These are phyloP conservation scores for Pteronotus mesoamericanus DNA, from an alignment of 2,797 vertebrate genomes.

Conservation along the genomic window DNA sequence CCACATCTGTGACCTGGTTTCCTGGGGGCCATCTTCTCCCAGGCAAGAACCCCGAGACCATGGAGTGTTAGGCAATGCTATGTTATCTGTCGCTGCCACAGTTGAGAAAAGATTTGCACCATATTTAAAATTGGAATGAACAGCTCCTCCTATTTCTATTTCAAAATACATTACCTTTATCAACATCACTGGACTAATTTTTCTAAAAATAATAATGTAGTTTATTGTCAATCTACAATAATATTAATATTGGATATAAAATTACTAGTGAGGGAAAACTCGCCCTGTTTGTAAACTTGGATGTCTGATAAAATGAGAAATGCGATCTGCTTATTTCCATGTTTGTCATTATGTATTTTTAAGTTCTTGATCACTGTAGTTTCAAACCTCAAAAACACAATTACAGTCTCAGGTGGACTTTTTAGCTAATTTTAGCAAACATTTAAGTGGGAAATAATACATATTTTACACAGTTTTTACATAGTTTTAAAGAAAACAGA, in stretches of 20 bases:
- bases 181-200: neutral
- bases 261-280: neutral
- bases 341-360: no score
- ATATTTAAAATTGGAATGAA: neutral
- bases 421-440: no score
- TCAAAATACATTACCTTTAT: neutral
- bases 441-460: no score
- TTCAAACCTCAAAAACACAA: no score
- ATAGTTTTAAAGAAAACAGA: no score
- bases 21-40: no score
- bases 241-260: neutral
- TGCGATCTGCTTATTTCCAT: neutral
- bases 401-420: no score
- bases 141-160: neutral
- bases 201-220: neutral
- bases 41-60: neutral
- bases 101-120: fast-evolving
- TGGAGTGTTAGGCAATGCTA: neutral
- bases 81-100: neutral
- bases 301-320: neutral
- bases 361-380: no score
- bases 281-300: neutral
- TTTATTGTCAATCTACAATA: neutral
- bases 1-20: neutral
- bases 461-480: no score